Base-by-base conservation (phyloP, 1,140 invertebrate genomes). In the Polypedilum vanderplanki region DNA sequence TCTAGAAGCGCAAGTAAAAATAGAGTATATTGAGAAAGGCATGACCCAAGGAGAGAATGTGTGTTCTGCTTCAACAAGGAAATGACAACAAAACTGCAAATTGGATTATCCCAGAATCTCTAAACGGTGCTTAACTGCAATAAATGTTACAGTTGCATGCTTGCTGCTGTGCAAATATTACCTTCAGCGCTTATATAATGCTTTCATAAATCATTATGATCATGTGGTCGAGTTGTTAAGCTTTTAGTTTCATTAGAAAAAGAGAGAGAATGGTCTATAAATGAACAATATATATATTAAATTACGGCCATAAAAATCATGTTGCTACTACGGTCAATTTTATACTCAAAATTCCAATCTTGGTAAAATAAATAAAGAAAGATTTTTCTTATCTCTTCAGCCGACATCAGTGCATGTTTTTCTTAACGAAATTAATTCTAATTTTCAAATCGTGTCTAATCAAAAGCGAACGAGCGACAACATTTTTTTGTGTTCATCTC, bases 131-230 rank as follows among this genome's bases (percentile, higher is more conserved):
- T 12, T 33, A 12, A 57, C 41, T 4, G 46, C 46, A 57, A 57
- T 57, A 57, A 57, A n/a, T 33, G 24, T 33, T 33, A 5, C 24
- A 33, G 24, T 33, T 3, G 24, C 24, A 33, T 33, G 24, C 24
- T 33, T 12, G n/a, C 46, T 57, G 46, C 46, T 57, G 24, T 33
- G 15, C 46, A 15, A 57, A 57, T 57, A 57, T 57, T 57, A 57
- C 24, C 1, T 33, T 5, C 24, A 33, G 24, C 24, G 24, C 24
- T 57, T 57, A 57, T 12, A 57, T 57, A 57, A 57, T 57, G n/a
- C 46, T 57, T 57, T 57, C 46, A 57, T 57, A 57, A 57, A 57
- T 57, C 46, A 57, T 57, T 57, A n/a, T 57, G 46, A 57, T 57
- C 46, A 57, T 57, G 24, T 33, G 24, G 24, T 33, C 24, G 24